These are phyloP conservation scores for Hepsetus odoe DNA, from an alignment of 2,113 vertebrate species.

Conservation along the genomic window DNA sequence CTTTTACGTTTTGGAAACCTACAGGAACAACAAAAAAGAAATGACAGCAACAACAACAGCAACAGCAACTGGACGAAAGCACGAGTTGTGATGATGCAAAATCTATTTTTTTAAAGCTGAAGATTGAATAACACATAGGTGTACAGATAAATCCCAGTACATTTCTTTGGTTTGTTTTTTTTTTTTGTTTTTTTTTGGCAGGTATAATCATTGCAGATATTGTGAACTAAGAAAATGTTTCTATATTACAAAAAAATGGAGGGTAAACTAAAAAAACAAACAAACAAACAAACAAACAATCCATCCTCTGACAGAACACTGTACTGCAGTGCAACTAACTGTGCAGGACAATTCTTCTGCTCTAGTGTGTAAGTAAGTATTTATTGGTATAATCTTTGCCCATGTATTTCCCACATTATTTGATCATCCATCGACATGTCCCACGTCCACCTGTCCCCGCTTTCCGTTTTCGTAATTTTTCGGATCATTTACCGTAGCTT, in stretches of 20 bases:
- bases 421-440: conserved; percentile 77
- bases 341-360: conserved; percentile 78
- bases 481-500: conserved; percentile 78
- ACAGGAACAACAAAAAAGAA: conserved; percentile 68
- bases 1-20: conserved; percentile 77
- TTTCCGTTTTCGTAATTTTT: conserved; percentile 80
- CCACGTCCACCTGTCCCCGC: conserved; percentile 72
- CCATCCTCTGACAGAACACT: conserved; percentile 69
- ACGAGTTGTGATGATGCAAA: conserved; percentile 74
- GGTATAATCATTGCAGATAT: conserved; percentile 79
- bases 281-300: conserved; percentile 6
- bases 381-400: conserved; percentile 82
- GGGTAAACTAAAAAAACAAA: too few relatives aligned
- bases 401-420: conserved; percentile 79
- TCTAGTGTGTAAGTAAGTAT: conserved; percentile 84
- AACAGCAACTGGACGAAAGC: conserved; percentile 67
- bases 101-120: conserved; percentile 82
- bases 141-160: conserved; percentile 77
- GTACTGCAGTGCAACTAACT: conserved; percentile 77
- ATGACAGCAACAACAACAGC: conserved; percentile 26
- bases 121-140: conserved; percentile 76
- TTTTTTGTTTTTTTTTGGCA: too few relatives aligned
- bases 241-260: conserved; percentile 55
- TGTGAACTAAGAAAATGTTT: conserved; percentile 72
- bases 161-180: conserved; percentile 82